These are phyloP conservation scores for Ardeotis arabs DNA, from an alignment of 2,113 vertebrate genomes.

Conservation along the genomic window DNA sequence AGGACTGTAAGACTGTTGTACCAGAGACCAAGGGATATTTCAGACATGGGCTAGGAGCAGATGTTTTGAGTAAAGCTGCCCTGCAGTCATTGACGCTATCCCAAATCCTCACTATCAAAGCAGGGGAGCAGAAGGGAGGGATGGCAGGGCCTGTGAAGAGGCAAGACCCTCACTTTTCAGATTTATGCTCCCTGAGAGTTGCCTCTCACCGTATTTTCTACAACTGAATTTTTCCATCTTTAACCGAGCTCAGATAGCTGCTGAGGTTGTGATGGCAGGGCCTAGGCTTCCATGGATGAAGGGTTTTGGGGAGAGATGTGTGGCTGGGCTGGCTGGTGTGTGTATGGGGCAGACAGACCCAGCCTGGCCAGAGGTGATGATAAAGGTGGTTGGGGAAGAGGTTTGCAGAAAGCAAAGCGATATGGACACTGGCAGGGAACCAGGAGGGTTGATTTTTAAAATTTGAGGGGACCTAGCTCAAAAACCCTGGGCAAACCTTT, in stretches of 20 bases:
- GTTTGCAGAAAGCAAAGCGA: neutral
- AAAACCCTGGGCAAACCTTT: neutral
- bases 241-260: neutral
- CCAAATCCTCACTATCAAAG: neutral
- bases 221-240: neutral
- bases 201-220: neutral
- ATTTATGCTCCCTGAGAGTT: accelerated
- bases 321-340: neutral
- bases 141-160: neutral
- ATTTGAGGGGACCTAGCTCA: neutral
- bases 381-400: accelerated
- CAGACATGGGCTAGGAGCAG: neutral
- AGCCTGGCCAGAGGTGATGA: neutral
- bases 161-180: neutral
- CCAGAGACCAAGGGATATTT: neutral
- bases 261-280: neutral
- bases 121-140: neutral
- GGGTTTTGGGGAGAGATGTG: neutral
- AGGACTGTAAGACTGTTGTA: neutral
- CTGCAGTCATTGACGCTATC: neutral
- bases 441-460: neutral
- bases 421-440: neutral
- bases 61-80: neutral
- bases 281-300: accelerated
- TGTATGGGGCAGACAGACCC: neutral